Base-by-base conservation (phyloP, 1,140 invertebrate species). In the Hirudo medicinalis region DNA sequence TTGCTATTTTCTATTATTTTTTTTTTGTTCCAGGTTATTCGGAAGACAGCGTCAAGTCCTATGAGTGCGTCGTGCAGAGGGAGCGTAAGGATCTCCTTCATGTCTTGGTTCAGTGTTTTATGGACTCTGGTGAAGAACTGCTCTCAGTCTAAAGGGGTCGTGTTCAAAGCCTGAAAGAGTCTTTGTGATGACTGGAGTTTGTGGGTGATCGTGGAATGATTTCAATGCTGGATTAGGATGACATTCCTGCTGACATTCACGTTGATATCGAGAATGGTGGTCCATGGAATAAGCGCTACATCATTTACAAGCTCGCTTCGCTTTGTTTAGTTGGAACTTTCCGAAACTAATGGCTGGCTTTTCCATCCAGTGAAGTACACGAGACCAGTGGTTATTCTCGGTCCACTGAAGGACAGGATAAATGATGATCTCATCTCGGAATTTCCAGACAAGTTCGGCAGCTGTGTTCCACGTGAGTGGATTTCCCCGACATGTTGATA, bases 361-460 rank as follows among this genome's bases (percentile, higher is more conserved):
- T 53, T 29, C 53, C 40, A 80, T 76, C 75, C 84, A 83, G 85
- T 87, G 73, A 84, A 85, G 70, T 88, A 87, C 76, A 83, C 85
- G 15, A 79, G 97, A 78, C 97, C 97, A 32, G 94, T 99, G 17
- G 97, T 99, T 74, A 93, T 99, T 74, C 85, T 99, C 73, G 97
- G 97, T 54, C 93, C 95, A 25, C 85, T 99, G 29, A 99, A 99
- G 83, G 97, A 99, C 84, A 88, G 94, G 76, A 94, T 99, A 76
- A 99, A 99, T 84, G 97, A 99, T 82, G 96, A 99, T 82, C 87
- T 99, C 54, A 97, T 99, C 79, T 93, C 91, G 15, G 93, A 98
- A 83, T 96, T 93, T 83, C 95, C 96, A 1, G 94, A 98, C 72
- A 92, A 93, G 84, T 99, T 98, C 83, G 94, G 93, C 75, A 96